Conservation (phyloP, 2,113 vertebrate genomes). For the Barnardius zonarius region DNA sequence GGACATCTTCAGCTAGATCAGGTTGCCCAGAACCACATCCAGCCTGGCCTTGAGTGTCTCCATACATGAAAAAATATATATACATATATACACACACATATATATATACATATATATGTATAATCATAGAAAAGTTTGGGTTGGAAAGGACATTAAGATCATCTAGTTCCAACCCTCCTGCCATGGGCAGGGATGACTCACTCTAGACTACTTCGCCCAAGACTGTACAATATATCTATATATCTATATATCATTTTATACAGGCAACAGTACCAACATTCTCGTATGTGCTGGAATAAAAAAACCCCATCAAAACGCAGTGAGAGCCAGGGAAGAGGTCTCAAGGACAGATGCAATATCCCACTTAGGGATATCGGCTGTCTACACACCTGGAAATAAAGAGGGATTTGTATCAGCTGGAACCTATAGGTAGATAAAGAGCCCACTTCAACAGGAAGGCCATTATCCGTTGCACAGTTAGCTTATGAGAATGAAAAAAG, state of each 20-base stretch:
- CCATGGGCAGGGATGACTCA: neutral
- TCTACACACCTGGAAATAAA: slow-evolving; percentile 1
- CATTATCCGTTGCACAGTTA: slow-evolving; percentile 51
- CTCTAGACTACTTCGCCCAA: neutral
- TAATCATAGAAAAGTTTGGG: neutral
- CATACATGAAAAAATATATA: neutral
- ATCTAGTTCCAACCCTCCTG: neutral
- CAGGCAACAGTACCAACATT: neutral
- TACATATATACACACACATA: neutral
- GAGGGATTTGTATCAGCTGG: slow-evolving; percentile 50
- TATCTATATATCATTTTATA: neutral
- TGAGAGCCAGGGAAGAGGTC: neutral
- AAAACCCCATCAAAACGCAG: neutral
- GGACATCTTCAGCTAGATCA: neutral
- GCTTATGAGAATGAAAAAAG: slow-evolving; percentile 57
- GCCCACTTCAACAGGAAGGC: slow-evolving; percentile 26
- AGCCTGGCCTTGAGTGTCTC: neutral
- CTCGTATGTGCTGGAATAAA: neutral
- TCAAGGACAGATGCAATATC: neutral
- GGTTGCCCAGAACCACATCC: neutral
- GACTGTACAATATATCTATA: neutral
- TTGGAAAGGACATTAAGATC: neutral
- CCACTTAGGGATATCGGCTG: neutral
- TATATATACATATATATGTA: neutral
- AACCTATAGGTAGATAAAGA: slow-evolving; percentile 50